These are phyloP conservation scores for Rhegmatorhina hoffmannsi DNA, from an alignment of 2,113 vertebrate genomes.

Conservation along the genomic window DNA sequence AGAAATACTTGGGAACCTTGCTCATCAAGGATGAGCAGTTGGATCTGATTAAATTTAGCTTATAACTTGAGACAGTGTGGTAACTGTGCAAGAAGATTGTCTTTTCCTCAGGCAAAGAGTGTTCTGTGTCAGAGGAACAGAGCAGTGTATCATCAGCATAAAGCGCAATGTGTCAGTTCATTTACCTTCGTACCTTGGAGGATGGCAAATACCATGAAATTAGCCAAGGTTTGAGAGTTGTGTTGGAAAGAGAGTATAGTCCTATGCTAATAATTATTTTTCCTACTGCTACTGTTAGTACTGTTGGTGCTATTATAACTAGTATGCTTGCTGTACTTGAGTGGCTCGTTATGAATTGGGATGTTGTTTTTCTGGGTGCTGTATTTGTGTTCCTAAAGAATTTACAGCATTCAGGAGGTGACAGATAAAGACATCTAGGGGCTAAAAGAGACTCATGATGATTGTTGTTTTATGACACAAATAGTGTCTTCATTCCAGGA, in stretches of 20 bases:
- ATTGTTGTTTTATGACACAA: neutral
- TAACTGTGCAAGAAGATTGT: neutral
- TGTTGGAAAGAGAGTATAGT: neutral
- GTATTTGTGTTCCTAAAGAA: neutral
- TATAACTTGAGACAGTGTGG: neutral
- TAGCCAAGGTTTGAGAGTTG: neutral
- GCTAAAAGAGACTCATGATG: neutral
- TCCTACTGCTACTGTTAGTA: neutral
- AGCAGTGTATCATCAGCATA: neutral
- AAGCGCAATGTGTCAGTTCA: neutral
- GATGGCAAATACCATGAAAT: neutral
- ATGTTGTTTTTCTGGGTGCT: neutral
- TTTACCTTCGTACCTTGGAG: neutral
- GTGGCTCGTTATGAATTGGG: neutral
- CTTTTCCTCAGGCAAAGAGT: conserved; percentile 42
- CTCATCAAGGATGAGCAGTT: neutral
- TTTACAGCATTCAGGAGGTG: neutral
- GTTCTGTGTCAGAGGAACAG: neutral
- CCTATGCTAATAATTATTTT: neutral
- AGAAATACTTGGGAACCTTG: neutral
- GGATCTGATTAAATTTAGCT: neutral
- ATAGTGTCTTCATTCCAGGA: neutral
- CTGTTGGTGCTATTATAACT: neutral
- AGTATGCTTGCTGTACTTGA: neutral
- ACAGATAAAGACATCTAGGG: neutral